Conservation (phyloP, 2,888 invertebrate species). For the Cephus rjabovi region DNA sequence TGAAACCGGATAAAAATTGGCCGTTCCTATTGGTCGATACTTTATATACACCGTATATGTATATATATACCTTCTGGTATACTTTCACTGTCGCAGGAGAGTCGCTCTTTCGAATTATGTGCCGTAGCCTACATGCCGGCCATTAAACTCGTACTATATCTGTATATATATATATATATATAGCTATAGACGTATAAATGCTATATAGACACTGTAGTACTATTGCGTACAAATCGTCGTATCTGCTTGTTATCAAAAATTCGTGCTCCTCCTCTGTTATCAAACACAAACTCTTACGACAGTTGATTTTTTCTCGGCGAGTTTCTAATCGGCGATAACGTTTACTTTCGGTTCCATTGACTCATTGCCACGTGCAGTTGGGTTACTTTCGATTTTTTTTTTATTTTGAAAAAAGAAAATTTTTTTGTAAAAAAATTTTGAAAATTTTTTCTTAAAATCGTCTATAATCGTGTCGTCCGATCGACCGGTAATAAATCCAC, state of each 20-base stretch:
- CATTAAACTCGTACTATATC: not conserved
- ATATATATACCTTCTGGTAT: not conserved
- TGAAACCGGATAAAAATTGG: not conserved
- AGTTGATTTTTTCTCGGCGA: not conserved
- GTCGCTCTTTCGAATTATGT: not conserved
- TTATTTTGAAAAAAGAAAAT: too few species aligned
- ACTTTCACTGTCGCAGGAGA: not conserved
- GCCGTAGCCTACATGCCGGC: not conserved
- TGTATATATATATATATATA: slow-evolving; percentile 9
- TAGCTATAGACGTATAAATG: not conserved
- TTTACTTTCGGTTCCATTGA: not conserved
- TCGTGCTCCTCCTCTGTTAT: not conserved
- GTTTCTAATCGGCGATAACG: not conserved
- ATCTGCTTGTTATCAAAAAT: not conserved
- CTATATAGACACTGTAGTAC: slow-evolving; percentile 5
- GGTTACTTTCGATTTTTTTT: not conserved
- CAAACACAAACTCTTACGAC: not conserved
- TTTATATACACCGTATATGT: not conserved
- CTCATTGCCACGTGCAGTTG: not conserved
- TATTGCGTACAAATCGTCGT: not conserved
- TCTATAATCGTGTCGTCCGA: accelerated
- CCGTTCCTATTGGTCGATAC: not conserved
- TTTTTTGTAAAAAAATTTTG: too few species aligned
- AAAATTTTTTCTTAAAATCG: too few species aligned
- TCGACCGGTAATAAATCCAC: not conserved